These are phyloP conservation scores for Sinocyclocheilus maitianheensis DNA, from an alignment of 2,113 vertebrate genomes.

Conservation along the genomic window DNA sequence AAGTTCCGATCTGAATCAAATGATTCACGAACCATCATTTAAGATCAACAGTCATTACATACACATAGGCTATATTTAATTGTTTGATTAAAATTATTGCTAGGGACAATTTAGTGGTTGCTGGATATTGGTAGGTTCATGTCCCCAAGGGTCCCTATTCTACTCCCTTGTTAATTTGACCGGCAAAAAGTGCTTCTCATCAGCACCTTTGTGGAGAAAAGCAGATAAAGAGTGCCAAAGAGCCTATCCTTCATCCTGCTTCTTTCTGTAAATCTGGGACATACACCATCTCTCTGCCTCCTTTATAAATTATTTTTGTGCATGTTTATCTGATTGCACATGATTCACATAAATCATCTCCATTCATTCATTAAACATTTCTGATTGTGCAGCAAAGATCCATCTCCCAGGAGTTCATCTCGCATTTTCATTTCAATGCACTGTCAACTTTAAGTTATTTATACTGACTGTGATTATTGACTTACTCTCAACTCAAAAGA, in stretches of 20 bases:
- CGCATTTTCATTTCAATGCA: not conserved
- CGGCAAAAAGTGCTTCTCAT: not conserved
- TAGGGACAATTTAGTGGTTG: not conserved
- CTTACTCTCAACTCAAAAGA: not conserved
- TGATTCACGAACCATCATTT: not conserved
- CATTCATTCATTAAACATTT: conserved; percentile 10
- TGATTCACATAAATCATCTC: not conserved
- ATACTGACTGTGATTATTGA: not conserved
- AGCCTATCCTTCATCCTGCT: not conserved
- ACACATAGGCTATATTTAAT: no score
- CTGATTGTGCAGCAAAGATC: not conserved
- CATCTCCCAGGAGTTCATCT: not conserved
- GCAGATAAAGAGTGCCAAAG: not conserved
- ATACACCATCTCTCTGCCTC: not conserved
- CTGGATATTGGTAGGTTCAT: not conserved
- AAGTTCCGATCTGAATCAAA: no score
- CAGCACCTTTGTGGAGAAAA: not conserved
- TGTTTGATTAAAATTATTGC: no score
- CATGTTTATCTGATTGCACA: not conserved
- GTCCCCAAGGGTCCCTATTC: not conserved
- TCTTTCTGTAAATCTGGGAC: not conserved
- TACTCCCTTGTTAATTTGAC: not conserved
- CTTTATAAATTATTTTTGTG: not conserved
- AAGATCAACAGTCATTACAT: no score
- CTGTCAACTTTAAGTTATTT: not conserved